Base-by-base conservation (phyloP, 2,113 vertebrate genomes). In the Lethenteron reissneri region DNA sequence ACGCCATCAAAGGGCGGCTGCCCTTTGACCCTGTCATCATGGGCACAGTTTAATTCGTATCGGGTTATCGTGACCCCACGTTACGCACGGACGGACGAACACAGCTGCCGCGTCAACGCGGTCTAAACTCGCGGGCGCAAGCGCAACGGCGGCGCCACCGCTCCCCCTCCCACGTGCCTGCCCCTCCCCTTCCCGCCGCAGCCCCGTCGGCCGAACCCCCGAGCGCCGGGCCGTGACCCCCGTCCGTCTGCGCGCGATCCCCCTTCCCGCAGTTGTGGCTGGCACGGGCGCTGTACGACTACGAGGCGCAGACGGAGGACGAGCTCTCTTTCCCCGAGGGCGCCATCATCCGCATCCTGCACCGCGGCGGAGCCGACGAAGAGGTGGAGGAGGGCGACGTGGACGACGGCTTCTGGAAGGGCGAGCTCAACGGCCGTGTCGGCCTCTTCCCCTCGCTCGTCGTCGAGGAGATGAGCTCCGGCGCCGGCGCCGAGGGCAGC, bases 391-490 rank as follows among this genome's bases (percentile, higher is more conserved):
- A 97, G 75, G 94, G 91, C 72, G 92, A 95, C 76, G 92, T 90
- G 1, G 94, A 99, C 0, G 92, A 99, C 14, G 94, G 94, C 14
- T 99, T 99, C 79, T 99, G 94, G 94, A 90, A 96, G 77, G 94
- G 94, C 2, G 94, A 99, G 75, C 89, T 97, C 78, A 92, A 81
- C 1, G 88, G 92, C 0, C 82, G 83, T 0, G 75, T 92, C 3
- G 94, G 94, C 0, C 91, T 96, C 74, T 99, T 99, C 80, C 94
- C 94, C 0, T 96, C 91, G 0, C 90, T 99, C 58, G 74, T 99
- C 72, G 94, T 97, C 1, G 94, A 99, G 73, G 94, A 96, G 73
- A 82, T 97, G 12, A 68, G 11, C 25, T n/a, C n/a, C 10, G 25
- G 64, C 25, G 64, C n/a, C 41, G 41, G 41, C 41, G 41, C 41